phyloP scores from a whole-genome alignment of 1,140 invertebrate species.

The Chironomus striatipennis region DNA sequence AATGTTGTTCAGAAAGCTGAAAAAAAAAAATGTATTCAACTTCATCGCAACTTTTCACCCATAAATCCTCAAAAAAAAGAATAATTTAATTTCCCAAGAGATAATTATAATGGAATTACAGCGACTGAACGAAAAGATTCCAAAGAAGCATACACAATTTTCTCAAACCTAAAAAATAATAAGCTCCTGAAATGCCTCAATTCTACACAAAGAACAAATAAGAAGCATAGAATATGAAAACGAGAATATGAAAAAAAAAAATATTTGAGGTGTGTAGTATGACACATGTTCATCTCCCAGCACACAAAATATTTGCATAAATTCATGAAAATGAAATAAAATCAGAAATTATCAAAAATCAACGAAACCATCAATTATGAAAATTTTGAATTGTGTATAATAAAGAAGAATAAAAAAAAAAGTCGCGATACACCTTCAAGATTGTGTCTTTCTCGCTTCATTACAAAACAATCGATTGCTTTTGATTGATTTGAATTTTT shows the following conservation, averaged over 20 bases:
- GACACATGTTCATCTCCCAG: no score
- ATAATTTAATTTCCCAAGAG: slow-evolving; percentile 9
- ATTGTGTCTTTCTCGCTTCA: not conserved
- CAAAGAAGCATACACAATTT: not conserved
- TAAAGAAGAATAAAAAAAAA: not conserved
- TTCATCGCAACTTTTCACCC: no score
- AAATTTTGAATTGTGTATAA: not conserved
- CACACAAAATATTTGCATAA: slow-evolving; percentile 11
- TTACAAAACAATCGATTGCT: not conserved
- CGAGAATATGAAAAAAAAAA: not conserved
- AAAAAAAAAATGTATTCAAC: not conserved
- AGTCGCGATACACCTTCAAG: not conserved
- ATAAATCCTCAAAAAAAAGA: no score
- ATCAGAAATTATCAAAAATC: slow-evolving; percentile 1
- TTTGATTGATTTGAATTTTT: not conserved
- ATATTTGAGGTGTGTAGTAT: no score
- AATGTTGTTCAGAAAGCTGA: no score
- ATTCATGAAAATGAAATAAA: not conserved
- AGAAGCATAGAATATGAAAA: not conserved
- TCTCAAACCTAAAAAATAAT: not conserved
- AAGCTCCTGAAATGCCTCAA: not conserved
- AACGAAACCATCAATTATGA: slow-evolving; percentile 4
- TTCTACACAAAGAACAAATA: not conserved
- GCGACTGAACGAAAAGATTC: not conserved
- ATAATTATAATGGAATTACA: slow-evolving; percentile 8